Evolutionary conservation across 2,797 vertebrate species (phyloP).

Genomic region (Rachycentron canadum): DNA sequence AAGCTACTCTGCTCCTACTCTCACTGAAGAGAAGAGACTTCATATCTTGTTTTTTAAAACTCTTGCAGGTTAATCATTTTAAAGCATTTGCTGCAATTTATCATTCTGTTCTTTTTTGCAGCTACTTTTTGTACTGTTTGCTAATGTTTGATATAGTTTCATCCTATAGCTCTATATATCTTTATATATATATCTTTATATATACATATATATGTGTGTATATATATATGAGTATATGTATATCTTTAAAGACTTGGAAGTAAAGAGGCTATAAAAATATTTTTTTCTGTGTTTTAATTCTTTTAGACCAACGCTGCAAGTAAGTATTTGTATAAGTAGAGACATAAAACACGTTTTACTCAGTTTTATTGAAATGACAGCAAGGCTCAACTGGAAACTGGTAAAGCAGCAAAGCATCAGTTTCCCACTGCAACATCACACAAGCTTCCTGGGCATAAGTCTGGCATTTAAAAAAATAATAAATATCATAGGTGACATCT

Average conservation of each 20-base stretch:
- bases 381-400: constrained; percentile 17
- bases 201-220: constrained; percentile 2
- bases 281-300: background rate
- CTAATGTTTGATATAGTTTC: constrained; percentile 35
- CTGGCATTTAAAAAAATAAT: constrained; percentile 56
- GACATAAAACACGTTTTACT: constrained; percentile 21
- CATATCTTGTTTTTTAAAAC: background rate
- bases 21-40: background rate
- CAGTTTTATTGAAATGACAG: constrained; percentile 69
- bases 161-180: constrained; percentile 9
- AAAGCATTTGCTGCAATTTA: constrained; percentile 5
- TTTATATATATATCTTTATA: constrained; percentile 2
- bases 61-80: background rate
- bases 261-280: constrained; percentile 49
- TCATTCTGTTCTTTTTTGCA: background rate
- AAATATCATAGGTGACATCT: constrained; percentile 34
- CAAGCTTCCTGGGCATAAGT: constrained; percentile 24
- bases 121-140: constrained; percentile 30
- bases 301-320: background rate
- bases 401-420: constrained; percentile 57
- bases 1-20: background rate
- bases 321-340: constrained; percentile 9
- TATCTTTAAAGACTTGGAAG: constrained; percentile 41
- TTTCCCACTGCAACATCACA: constrained; percentile 43
- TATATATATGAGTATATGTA: too few species aligned